Evolutionary conservation across 2,113 vertebrate species (phyloP).

Genomic region (Thunnus thynnus): DNA sequence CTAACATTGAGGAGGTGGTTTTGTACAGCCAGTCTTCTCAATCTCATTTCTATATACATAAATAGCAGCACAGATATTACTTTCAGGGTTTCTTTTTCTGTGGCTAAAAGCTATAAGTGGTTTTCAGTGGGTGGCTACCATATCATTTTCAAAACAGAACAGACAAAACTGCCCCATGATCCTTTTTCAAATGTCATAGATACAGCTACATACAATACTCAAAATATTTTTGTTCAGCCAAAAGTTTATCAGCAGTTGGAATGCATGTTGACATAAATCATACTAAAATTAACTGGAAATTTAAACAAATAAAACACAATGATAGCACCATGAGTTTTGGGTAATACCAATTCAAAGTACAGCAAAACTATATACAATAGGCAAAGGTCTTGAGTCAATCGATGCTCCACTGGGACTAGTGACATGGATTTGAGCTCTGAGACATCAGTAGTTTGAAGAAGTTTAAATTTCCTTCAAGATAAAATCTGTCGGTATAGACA

Average conservation of each 20-base stretch:
- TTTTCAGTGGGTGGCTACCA: constrained; percentile 41
- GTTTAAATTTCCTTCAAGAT: constrained; percentile 31
- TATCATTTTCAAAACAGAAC: constrained; percentile 26
- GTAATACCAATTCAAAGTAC: constrained; percentile 68
- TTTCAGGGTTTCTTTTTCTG: constrained; percentile 40
- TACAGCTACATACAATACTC: constrained; percentile 73
- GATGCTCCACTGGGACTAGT: constrained; percentile 75
- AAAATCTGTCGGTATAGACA: constrained; percentile 45
- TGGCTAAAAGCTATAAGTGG: constrained; percentile 55
- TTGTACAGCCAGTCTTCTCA: constrained; percentile 62
- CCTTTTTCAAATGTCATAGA: constrained; percentile 39
- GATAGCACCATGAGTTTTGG: constrained; percentile 79
- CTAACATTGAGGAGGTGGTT: constrained; percentile 63
- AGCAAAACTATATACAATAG: constrained; percentile 72
- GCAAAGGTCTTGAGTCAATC: constrained; percentile 50
- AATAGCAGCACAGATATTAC: constrained; percentile 80
- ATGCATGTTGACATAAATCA: constrained; percentile 54
- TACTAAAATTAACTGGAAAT: constrained; percentile 47
- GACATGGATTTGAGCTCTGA: constrained; percentile 83
- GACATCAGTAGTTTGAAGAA: constrained; percentile 71
- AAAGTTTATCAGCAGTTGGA: constrained; percentile 54
- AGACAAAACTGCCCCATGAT: constrained; percentile 40
- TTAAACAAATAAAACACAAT: constrained; percentile 49
- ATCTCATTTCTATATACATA: constrained; percentile 61
- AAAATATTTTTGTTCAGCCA: constrained; percentile 58